Evolutionary conservation across 2,113 vertebrate species (phyloP), one percentile per base, ranked within the genome.

Genomic region (Mellivora capensis): DNA sequence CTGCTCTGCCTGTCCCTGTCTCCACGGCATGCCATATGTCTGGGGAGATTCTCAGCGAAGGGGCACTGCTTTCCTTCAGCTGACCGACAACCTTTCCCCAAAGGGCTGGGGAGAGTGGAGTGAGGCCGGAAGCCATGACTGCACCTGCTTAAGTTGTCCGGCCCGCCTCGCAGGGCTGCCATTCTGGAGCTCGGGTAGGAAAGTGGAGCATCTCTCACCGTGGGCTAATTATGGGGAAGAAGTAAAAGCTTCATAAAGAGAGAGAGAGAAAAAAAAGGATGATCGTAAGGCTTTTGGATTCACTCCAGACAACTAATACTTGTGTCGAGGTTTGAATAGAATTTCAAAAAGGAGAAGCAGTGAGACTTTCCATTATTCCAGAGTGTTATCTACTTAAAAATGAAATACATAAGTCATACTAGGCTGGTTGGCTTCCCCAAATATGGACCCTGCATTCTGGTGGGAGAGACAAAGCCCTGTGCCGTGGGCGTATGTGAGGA

Each of bases 11-110:
- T 98, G 95, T 76, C 98, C 98, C 62, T 96, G 98, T 97, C 98
- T 97, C 98, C 93, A 93, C 97, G 97, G 97, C 97, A 96, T 82
- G 98, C 98, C 98, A 98, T 98, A 98, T 98, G 99, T 93, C 98
- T 97, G 90, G 94, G 97, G 98, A 97, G 98, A 98, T 96, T 98
- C 98, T 96, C 93, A 77, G 96, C 59, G 89, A 97, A 98, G 98
- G 86, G 84, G 61, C 93, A 86, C 79, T 74, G 59, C 94, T 82
- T 54, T 87, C 96, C 74, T 80, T 96, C 97, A 77, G 87, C 93
- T 27, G 15, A 95, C 96, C 76, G 97, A 93, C 25, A 96, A 54
- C 94, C 82, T 89, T 52, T 89, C 84, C 77, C 92, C 42, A 86
- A 69, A 74, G 27, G n/a, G 74, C 29, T 97, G 94, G 72, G 57